Evolutionary conservation across 1,140 invertebrate species (phyloP).

Genomic region (Drosophila neocordata): DNA sequence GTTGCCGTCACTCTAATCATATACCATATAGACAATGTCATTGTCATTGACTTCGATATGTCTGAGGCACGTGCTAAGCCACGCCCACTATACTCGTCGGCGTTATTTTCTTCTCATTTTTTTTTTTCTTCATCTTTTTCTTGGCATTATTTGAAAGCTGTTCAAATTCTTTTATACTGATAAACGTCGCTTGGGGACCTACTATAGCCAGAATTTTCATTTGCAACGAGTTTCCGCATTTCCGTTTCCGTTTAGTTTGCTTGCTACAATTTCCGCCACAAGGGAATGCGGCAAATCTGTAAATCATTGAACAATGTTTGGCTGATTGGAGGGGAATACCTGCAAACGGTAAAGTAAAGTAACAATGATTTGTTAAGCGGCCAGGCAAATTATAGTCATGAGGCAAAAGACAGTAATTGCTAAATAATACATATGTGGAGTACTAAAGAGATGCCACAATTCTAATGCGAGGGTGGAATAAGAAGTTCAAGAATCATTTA

Average conservation of each 20-base stretch:
- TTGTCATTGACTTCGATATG: constrained; percentile 52
- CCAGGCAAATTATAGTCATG: constrained; percentile 52
- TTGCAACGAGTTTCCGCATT: constrained; percentile 68
- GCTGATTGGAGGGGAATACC: not conserved
- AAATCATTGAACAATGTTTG: constrained; percentile 20
- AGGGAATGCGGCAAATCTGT: constrained; percentile 35
- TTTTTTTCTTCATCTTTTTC: not conserved
- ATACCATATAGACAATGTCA: constrained; percentile 30
- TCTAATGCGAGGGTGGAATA: not conserved
- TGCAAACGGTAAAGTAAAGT: not conserved
- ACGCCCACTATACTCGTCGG: constrained; percentile 10
- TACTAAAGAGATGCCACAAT: not conserved
- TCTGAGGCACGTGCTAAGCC: constrained; percentile 39
- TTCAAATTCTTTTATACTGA: constrained; percentile 33
- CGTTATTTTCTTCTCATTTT: no score
- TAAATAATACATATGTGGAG: constrained; percentile 45
- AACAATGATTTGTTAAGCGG: constrained; percentile 45
- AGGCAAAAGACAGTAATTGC: constrained; percentile 60
- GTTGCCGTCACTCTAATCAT: constrained; percentile 26
- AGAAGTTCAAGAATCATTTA: not conserved
- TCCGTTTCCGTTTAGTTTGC: constrained; percentile 60
- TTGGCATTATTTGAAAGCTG: constrained; percentile 24
- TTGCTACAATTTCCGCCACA: constrained; percentile 51
- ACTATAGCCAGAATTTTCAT: constrained; percentile 51
- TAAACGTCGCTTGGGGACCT: constrained; percentile 62